Evolutionary conservation across 2,113 vertebrate genomes (phyloP), one percentile per base, ranked within the genome.

Genomic region (Dryoscopus gambensis): DNA sequence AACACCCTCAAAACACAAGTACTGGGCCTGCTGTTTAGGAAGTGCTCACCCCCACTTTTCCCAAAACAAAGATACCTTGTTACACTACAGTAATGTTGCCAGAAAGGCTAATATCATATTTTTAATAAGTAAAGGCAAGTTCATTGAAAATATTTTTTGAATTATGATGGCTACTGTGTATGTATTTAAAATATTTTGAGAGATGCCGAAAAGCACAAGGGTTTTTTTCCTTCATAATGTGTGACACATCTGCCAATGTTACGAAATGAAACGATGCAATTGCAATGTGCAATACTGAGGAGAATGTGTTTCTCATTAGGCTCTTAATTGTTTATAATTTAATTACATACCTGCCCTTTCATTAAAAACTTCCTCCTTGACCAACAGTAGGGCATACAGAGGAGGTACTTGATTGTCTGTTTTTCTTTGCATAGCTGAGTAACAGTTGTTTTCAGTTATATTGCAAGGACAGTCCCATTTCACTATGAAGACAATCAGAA

Each of bases 121-220:
- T 81, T 74, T 33, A 53, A 30, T 30, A 84, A 59, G n/a, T 42
- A 87, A 70, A 91, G 47, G 7, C 59, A 75, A 68, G 37, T 85
- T 80, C 92, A 28, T 46, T 62, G 24, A 31, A 84, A 89, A 53
- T 57, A 73, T 11, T 77, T 78, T 73, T 69, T 53, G 13, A 71
- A 60, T 76, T 47, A 53, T 37, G 24, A 18, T 60, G 10, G 15
- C 46, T 83, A 24, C 47, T 67, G 4, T 64, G 13, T 30, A 73
- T 19, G 7, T 8, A 15, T 84, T 63, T 84, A 33, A 77, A 89
- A 42, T 59, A 80, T 18, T 68, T 37, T 44, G 57, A 71, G 28
- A 91, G 3, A 62, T 4, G 21, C 3, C 0, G 0, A 65, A 69
- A 87, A 78, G 37, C 31, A 49, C 2, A 2, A 27, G 16, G 9